These are phyloP conservation scores for Choloepus hoffmanni DNA, from an alignment of 2,113 vertebrate genomes.

Conservation along the genomic window DNA sequence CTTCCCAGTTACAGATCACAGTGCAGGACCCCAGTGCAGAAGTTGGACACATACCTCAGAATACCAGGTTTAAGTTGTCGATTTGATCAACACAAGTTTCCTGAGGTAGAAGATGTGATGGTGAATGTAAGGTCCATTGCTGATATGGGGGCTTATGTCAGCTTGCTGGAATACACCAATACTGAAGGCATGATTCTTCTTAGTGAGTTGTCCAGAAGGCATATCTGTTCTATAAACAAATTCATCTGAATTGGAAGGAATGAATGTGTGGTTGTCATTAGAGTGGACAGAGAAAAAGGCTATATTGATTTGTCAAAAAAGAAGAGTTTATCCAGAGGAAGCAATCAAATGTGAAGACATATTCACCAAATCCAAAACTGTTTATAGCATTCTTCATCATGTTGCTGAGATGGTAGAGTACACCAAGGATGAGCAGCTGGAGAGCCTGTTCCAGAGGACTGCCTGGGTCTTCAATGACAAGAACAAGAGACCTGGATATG, in stretches of 20 bases:
- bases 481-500: no score
- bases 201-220: slow-evolving; percentile 96
- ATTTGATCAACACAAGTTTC: slow-evolving; percentile 99
- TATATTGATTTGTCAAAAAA: slow-evolving; percentile 98
- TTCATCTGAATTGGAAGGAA: slow-evolving; percentile 99
- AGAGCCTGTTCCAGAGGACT: no score
- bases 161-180: slow-evolving; percentile 98
- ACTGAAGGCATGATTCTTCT: slow-evolving; percentile 99
- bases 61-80: slow-evolving; percentile 98
- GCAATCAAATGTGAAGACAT: slow-evolving; percentile 99
- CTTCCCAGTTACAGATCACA: background rate
- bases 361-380: slow-evolving; percentile 99
- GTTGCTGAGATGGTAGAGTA: no score
- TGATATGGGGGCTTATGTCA: slow-evolving; percentile 99
- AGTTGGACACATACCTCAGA: slow-evolving; percentile 82
- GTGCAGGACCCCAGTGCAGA: background rate
- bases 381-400: slow-evolving; percentile 62
- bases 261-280: slow-evolving; percentile 98
- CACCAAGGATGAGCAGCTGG: no score
- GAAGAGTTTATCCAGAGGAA: slow-evolving; percentile 99
- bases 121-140: slow-evolving; percentile 98
- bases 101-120: slow-evolving; percentile 99
- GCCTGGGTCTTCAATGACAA: no score
- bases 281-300: slow-evolving; percentile 99
- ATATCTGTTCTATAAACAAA: slow-evolving; percentile 99